Conservation (phyloP, 2,797 vertebrate species). For the Gallinago solitaria region DNA sequence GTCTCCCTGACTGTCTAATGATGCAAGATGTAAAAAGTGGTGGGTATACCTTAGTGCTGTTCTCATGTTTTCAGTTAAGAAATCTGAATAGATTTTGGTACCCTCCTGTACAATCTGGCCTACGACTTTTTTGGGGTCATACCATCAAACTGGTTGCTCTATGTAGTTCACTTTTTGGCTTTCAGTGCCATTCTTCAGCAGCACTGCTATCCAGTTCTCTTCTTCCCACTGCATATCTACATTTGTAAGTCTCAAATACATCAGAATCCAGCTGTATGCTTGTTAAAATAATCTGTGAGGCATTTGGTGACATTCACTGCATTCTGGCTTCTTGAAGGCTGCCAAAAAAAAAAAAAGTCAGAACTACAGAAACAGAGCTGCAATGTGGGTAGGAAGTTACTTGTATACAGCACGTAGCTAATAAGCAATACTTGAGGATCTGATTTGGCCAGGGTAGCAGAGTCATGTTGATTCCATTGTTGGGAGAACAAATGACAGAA, state of each 20-base stretch:
- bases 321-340: not conserved
- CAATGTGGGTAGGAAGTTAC: not conserved
- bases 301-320: not conserved
- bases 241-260: not conserved
- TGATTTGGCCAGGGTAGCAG: not conserved
- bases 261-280: not conserved
- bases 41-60: not conserved
- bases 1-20: not conserved
- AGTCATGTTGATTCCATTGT: not conserved
- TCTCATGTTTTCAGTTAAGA: not conserved
- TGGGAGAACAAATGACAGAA: not conserved
- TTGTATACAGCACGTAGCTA: not conserved
- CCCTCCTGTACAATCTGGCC: not conserved
- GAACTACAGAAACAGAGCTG: not conserved
- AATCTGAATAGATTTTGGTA: not conserved
- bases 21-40: not conserved
- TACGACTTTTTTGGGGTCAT: not conserved
- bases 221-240: not conserved
- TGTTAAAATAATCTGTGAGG: slow-evolving; percentile 1
- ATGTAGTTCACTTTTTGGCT: not conserved
- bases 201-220: not conserved
- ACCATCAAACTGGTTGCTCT: not conserved
- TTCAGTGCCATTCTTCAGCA: not conserved
- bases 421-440: not conserved
- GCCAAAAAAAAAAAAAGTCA: not conserved